A percentile compares a stretch with the other conserved stretches of the same genome.
phyloP scores from a whole-genome alignment of 1,140 invertebrate species.

The Trichomalopsis sarcophagae region DNA sequence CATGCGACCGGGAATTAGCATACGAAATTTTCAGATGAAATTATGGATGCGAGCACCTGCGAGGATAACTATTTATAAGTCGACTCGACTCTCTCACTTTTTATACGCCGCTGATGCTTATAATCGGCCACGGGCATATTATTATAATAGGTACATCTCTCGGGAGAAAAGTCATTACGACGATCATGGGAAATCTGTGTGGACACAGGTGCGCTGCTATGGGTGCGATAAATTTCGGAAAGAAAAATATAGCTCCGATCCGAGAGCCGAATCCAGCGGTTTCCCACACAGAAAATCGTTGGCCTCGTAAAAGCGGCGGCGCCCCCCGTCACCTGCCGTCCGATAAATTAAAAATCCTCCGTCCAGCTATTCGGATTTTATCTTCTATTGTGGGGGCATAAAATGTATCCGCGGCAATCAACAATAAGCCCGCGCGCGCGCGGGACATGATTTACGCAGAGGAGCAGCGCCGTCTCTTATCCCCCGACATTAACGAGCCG shows the following conservation, averaged over 20 bases:
- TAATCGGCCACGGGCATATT: no score
- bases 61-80: slow-evolving; percentile 49
- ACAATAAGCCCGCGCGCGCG: slow-evolving; percentile 12
- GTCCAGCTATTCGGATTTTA: slow-evolving; percentile 41
- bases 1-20: slow-evolving; percentile 34
- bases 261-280: not conserved
- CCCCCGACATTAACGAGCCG: slow-evolving; percentile 41
- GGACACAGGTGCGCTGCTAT: not conserved
- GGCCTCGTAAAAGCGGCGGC: not conserved
- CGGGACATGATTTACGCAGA: slow-evolving; percentile 45
- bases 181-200: not conserved
- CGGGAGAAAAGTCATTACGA: slow-evolving; percentile 10
- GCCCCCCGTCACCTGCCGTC: not conserved
- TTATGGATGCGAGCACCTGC: slow-evolving; percentile 48
- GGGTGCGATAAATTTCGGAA: not conserved
- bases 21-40: slow-evolving; percentile 46
- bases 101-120: not conserved
- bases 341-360: slow-evolving; percentile 37
- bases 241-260: not conserved
- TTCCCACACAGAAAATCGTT: slow-evolving; percentile 14
- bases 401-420: slow-evolving; percentile 45
- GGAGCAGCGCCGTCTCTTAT: slow-evolving; percentile 24
- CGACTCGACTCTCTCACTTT: not conserved
- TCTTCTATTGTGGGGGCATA: slow-evolving; percentile 46
- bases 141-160: not conserved